A percentile compares a stretch with the other conserved stretches of the same genome.
Evolutionary conservation across 1,140 invertebrate genomes (phyloP).

Genomic region (Zaprionus davidi): DNA sequence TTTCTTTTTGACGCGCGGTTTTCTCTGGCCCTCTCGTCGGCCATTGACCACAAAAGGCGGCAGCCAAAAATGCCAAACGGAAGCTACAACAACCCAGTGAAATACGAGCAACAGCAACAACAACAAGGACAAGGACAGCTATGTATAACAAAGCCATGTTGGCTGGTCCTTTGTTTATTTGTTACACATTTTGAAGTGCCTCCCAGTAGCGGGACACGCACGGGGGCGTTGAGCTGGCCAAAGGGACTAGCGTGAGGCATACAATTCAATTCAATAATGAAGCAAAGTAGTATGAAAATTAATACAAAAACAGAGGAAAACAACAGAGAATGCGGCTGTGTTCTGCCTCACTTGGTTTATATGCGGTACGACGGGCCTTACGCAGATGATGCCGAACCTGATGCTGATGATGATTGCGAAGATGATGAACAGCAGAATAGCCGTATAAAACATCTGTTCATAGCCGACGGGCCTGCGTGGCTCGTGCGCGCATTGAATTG

Average conservation of each 20-base stretch:
- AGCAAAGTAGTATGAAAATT: constrained; percentile 71
- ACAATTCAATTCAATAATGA: constrained; percentile 66
- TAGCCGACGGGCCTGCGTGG: constrained; percentile 22
- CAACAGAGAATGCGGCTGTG: constrained; percentile 34
- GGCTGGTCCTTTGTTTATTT: constrained; percentile 71
- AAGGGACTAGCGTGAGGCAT: constrained; percentile 12
- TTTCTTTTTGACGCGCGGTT: constrained; percentile 45
- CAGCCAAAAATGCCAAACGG: constrained; percentile 55
- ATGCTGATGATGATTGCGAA: constrained; percentile 6
- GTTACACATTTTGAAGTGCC: constrained; percentile 58
- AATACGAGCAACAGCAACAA: constrained; percentile 35
- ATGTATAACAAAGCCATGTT: constrained; percentile 14
- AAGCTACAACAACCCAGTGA: constrained; percentile 47
- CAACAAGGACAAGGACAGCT: constrained; percentile 9
- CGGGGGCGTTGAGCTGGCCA: constrained; percentile 6
- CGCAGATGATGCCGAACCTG: constrained; percentile 26
- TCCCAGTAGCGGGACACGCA: constrained; percentile 11
- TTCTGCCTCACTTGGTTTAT: constrained; percentile 40
- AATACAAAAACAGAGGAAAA: constrained; percentile 63
- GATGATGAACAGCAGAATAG: constrained; percentile 16
- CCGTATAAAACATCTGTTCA: constrained; percentile 34
- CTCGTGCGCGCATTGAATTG: constrained; percentile 19
- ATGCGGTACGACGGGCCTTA: constrained; percentile 24
- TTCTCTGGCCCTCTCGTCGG: constrained; percentile 1
- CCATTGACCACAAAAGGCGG: constrained; percentile 34